Base-by-base conservation (phyloP, 2,888 invertebrate species). In the Athalia circularis region DNA sequence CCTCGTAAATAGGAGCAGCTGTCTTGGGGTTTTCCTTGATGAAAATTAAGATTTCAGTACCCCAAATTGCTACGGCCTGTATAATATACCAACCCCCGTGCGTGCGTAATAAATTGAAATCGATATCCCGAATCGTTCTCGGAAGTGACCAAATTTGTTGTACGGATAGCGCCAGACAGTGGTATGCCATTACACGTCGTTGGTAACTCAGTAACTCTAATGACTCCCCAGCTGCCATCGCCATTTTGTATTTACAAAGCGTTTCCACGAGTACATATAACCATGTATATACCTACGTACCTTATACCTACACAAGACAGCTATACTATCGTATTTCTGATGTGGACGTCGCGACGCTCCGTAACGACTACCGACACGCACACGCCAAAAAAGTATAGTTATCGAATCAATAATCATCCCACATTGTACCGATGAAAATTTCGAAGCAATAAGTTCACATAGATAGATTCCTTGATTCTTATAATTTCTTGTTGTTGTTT, bases 291-390 rank as follows among this genome's bases (percentile, higher is more conserved):
- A 29, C 29, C 29, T 29, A 29, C 29, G 2, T 29, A 29, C 0
- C 29, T 29, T 29, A 29, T 29, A 2, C 29, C 29, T 29, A 29
- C 29, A 29, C 29, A 29, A 29, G 29, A 29, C 29, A 29, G 29
- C n/a, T n/a, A 29, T 2, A 29, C 29, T 29, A 29, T 29, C 29
- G 29, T 2, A 29, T 29, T 29, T 29, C 29, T 4, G 47, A 43
- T 47, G 8, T 9, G 13, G 65, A 11, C 70, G 70, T 72, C 45
- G 70, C 70, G 72, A 72, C 72, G 72, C 72, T 29, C 29, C 72
- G 45, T 72, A 72, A 72, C 45, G 72, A 72, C 72, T 5, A 47
- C 13, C 72, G 59, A 59, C 72, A 72, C 72, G 72, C 72, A 72
- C 6, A 47, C 59, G 13, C 13, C 47, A 59, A 47, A 47, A 29